A percentile compares a stretch with the other conserved stretches of the same genome.
Evolutionary conservation across 2,797 vertebrate species (phyloP).

Genomic region (Lithobates sylvaticus): DNA sequence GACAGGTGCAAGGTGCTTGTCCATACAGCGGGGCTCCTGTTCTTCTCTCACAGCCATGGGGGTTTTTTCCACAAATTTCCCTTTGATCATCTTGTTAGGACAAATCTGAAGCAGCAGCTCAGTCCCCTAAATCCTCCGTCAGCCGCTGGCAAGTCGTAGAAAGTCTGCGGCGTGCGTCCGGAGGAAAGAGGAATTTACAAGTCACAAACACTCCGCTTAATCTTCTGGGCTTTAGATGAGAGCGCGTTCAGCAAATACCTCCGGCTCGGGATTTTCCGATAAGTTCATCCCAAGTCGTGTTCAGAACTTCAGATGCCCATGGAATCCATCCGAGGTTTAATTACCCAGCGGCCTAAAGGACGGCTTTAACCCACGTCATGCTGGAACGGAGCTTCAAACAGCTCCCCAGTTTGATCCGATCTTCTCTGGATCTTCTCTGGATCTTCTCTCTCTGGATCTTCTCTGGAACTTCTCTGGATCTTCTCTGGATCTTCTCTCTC

Average conservation of each 20-base stretch:
- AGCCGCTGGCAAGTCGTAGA: neutral
- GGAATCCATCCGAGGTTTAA: conserved; percentile 25
- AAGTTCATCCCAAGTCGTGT: conserved; percentile 26
- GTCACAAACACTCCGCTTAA: conserved; percentile 24
- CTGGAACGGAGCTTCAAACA: no score
- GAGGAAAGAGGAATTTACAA: conserved; percentile 46
- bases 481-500: no score
- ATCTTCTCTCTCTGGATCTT: no score
- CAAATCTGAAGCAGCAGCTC: conserved; percentile 48
- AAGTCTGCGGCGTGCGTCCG: conserved; percentile 16
- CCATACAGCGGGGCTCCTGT: conserved; percentile 31
- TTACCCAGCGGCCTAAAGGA: conserved; percentile 15
- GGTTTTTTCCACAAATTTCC: conserved; percentile 19
- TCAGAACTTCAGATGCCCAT: neutral
- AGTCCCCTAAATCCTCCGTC: conserved; percentile 24
- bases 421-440: no score
- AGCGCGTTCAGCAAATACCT: conserved; percentile 48
- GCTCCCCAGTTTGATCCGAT: no score
- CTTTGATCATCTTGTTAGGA: conserved; percentile 60
- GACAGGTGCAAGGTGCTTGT: conserved; percentile 48
- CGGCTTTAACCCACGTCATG: neutral
- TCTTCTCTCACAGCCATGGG: conserved; percentile 15
- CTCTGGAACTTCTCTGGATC: no score
- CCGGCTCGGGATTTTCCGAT: conserved; percentile 32
- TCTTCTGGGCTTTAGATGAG: conserved; percentile 57